These are phyloP conservation scores for Condylura cristata DNA, from an alignment of 2,113 vertebrate genomes.

Conservation along the genomic window DNA sequence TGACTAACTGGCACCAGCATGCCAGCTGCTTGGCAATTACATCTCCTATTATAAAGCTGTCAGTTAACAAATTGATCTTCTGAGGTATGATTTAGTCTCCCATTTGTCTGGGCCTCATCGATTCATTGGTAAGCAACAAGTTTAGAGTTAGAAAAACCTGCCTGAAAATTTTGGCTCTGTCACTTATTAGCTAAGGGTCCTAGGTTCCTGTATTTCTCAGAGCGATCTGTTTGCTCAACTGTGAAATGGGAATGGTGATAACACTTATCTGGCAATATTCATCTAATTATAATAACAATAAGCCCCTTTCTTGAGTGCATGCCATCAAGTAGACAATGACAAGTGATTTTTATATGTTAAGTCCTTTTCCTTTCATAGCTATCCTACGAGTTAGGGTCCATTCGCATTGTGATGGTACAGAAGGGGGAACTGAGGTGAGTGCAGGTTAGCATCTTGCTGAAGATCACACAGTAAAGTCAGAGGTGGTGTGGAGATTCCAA, in stretches of 20 bases:
- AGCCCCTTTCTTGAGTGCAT: not conserved
- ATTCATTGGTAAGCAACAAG: conserved; percentile 44
- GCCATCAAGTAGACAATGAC: not conserved
- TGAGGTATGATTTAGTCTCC: conserved; percentile 53
- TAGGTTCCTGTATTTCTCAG: not conserved
- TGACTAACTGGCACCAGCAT: not conserved
- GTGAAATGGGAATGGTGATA: not conserved
- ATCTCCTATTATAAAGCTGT: conserved; percentile 67
- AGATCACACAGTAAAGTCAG: not conserved
- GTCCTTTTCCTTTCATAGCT: not conserved
- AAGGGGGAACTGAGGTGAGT: not conserved
- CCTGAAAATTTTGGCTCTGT: conserved; percentile 12
- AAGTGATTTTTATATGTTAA: not conserved
- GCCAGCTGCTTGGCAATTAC: conserved; percentile 12
- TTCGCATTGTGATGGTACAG: not conserved
- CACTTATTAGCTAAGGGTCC: not conserved
- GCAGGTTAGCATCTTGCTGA: not conserved
- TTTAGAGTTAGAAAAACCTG: conserved; percentile 49
- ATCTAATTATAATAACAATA: not conserved
- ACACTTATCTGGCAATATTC: not conserved
- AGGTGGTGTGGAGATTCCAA: not conserved
- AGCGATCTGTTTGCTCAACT: not conserved
- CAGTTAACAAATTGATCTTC: conserved; percentile 76
- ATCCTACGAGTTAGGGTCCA: not conserved
- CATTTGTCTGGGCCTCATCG: conserved; percentile 21